Percentiles rank a stretch among this genome's conserved stretches.
phyloP scores from a whole-genome alignment of 1,140 invertebrate genomes.

The Hermetia illucens region DNA sequence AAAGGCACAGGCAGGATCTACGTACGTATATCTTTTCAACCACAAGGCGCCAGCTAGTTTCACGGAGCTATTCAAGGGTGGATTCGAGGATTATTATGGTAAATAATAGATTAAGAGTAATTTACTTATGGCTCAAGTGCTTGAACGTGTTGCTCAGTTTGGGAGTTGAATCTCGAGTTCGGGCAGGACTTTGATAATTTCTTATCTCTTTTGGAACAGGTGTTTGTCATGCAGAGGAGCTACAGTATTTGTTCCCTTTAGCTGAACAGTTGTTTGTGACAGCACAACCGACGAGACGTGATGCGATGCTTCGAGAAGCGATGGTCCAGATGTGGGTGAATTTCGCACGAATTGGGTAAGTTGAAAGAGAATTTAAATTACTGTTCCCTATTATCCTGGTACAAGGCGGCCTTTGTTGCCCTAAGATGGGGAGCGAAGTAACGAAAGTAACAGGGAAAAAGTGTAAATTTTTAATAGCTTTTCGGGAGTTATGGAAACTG shows the following conservation, averaged over 20 bases:
- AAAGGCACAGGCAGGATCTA: constrained; percentile 31
- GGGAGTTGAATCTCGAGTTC: too few relatives aligned
- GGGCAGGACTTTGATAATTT: too few relatives aligned
- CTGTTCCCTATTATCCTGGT: too few relatives aligned
- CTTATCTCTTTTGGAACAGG: constrained; percentile 23
- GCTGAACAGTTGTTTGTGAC: constrained; percentile 38
- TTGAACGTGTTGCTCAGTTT: too few relatives aligned
- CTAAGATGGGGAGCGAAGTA: too few relatives aligned
- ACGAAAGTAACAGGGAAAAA: too few relatives aligned
- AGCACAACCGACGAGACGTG: constrained; percentile 29
- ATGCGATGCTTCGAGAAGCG: constrained; percentile 34
- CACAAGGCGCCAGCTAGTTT: constrained; percentile 52
- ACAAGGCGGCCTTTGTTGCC: too few relatives aligned
- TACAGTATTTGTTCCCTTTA: constrained; percentile 58
- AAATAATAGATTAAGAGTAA: too few relatives aligned
- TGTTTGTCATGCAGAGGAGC: constrained; percentile 56
- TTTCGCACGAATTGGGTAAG: constrained; percentile 52
- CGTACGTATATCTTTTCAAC: constrained; percentile 50
- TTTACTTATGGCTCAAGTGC: too few relatives aligned
- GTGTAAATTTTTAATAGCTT: too few relatives aligned
- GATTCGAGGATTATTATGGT: constrained; percentile 43
- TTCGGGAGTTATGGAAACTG: too few relatives aligned
- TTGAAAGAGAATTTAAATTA: too few relatives aligned
- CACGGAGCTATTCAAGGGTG: constrained; percentile 48
- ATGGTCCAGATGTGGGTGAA: constrained; percentile 53